phyloP scores from a whole-genome alignment of 92 coral and sea anemone species.

The Meandrina meandrites region DNA sequence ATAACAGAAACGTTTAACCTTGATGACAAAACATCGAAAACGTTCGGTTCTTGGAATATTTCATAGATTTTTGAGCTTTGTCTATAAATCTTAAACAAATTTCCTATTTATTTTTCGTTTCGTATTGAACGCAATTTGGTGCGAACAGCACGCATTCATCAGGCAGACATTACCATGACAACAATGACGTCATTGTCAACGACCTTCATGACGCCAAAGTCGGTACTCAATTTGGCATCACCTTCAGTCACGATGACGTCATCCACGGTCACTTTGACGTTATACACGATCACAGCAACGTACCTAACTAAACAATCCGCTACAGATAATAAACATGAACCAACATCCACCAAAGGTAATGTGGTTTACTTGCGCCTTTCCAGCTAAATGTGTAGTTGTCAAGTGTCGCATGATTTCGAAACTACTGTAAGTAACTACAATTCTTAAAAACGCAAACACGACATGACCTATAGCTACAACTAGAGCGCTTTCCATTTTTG shows the following conservation, averaged over 20 bases:
- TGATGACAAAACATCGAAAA: no score
- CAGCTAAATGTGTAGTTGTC: background rate
- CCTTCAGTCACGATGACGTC: background rate
- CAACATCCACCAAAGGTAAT: background rate
- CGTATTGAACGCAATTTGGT: background rate
- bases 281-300: background rate
- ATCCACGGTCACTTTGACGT: background rate
- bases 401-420: background rate
- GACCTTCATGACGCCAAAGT: background rate
- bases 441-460: background rate
- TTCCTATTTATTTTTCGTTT: background rate
- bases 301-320: background rate
- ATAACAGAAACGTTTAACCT: no score
- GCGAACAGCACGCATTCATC: slow-evolving; percentile 1
- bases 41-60: no score
- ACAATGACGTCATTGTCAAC: background rate
- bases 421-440: background rate
- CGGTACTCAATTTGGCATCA: no score
- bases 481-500: no score
- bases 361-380: background rate
- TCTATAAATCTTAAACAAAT: background rate
- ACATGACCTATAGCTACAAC: slow-evolving; percentile 3
- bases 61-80: no score
- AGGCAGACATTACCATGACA: slow-evolving; percentile 1
- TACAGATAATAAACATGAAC: background rate